Evolutionary conservation across 1,140 invertebrate genomes (phyloP).

Genomic region (Rhyacophila brunnea): DNA sequence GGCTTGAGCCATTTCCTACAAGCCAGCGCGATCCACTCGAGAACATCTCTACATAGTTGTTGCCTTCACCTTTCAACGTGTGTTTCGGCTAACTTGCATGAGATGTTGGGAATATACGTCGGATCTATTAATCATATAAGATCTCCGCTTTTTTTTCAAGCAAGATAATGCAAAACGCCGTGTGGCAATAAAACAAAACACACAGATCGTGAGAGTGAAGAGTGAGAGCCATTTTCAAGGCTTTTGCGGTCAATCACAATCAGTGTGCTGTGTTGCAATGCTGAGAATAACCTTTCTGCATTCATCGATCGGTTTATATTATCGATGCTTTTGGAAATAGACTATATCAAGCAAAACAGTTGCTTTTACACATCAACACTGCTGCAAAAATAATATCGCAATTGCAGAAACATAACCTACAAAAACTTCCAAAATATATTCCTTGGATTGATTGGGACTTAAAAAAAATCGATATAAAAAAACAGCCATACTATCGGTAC

Average conservation of each 20-base stretch:
- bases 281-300: slow-evolving; percentile 15
- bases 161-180: slow-evolving; percentile 7
- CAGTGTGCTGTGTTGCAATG: slow-evolving; percentile 11
- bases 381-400: no score
- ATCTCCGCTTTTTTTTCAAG: slow-evolving; percentile 8
- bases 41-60: no score
- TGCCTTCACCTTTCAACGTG: slow-evolving; percentile 13
- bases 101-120: neutral
- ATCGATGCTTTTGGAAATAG: no score
- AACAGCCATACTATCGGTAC: no score
- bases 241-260: slow-evolving; percentile 24
- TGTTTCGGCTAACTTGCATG: slow-evolving; percentile 7
- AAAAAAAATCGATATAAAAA: no score
- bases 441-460: no score
- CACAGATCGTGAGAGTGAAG: slow-evolving; percentile 30
- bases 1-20: no score
- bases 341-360: no score
- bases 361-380: no score
- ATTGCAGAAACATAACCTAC: no score
- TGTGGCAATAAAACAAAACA: slow-evolving; percentile 28
- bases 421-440: no score
- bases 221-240: slow-evolving; percentile 29
- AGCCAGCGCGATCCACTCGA: no score
- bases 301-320: neutral
- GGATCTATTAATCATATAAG: slow-evolving; percentile 12